Evolutionary conservation across 1,140 invertebrate species (phyloP).

Genomic region (Phymorhynchus buccinoides): DNA sequence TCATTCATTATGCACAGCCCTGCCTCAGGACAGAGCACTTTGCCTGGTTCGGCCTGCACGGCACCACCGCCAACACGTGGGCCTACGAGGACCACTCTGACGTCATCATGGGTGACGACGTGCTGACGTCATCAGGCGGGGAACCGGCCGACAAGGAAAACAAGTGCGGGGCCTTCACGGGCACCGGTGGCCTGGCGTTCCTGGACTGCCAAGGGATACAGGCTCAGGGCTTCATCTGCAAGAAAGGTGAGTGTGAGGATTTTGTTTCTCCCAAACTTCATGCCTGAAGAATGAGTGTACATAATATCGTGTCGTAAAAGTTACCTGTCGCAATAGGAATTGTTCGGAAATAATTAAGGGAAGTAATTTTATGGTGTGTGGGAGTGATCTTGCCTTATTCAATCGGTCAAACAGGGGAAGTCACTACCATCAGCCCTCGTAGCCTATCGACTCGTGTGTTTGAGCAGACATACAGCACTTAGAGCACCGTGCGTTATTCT

Average conservation of each 20-base stretch:
- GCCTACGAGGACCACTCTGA: conserved; percentile 30
- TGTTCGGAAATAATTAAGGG: too few relatives aligned
- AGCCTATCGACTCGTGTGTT: too few relatives aligned
- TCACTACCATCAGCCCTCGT: too few relatives aligned
- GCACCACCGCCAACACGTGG: conserved; percentile 28
- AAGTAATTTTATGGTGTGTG: too few relatives aligned
- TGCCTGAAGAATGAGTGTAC: too few relatives aligned
- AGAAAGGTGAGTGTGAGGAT: conserved; percentile 27
- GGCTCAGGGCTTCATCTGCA: conserved; percentile 34
- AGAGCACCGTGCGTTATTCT: too few relatives aligned
- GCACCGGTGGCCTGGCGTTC: conserved; percentile 36
- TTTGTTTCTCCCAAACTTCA: too few relatives aligned
- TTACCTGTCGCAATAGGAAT: too few relatives aligned
- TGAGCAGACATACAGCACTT: too few relatives aligned
- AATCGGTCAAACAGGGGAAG: too few relatives aligned
- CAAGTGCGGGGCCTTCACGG: conserved; percentile 36
- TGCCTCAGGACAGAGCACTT: background rate
- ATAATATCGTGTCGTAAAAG: too few relatives aligned
- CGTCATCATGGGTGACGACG: conserved; percentile 23
- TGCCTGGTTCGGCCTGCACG: conserved; percentile 38
- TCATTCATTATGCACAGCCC: background rate
- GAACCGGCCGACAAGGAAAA: conserved; percentile 27
- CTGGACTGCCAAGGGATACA: conserved; percentile 27
- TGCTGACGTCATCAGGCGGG: conserved; percentile 21
- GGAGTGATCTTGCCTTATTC: too few relatives aligned